Conservation (phyloP, 2,888 invertebrate genomes). For the Trichogramma dendrolimi region DNA sequence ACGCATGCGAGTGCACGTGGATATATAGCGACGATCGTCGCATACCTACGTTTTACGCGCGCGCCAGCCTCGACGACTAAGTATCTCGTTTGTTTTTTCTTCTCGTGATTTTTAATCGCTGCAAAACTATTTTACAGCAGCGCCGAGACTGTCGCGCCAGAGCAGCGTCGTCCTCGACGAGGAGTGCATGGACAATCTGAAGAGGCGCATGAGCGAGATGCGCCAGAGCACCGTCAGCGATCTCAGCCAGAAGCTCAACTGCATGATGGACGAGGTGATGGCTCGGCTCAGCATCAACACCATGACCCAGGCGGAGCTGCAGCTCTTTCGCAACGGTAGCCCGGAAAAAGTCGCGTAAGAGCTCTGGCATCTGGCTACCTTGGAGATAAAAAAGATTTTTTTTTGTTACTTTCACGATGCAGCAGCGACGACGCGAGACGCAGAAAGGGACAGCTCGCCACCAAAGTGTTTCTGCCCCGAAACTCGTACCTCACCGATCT, state of each 20-base stretch:
- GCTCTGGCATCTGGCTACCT: background rate
- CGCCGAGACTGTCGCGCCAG: background rate
- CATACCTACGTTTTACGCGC: too few relatives aligned
- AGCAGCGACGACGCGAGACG: conserved; percentile 30
- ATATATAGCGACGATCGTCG: too few relatives aligned
- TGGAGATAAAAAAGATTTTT: conserved; percentile 15
- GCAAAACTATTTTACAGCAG: too few relatives aligned
- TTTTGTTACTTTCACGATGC: background rate
- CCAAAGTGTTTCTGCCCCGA: conserved; percentile 66
- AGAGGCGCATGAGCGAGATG: conserved; percentile 24
- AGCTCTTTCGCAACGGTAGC: too few relatives aligned
- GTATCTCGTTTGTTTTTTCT: too few relatives aligned
- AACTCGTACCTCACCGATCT: conserved; percentile 79
- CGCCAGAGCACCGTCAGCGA: conserved; percentile 32
- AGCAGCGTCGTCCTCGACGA: background rate
- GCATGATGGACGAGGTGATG: conserved; percentile 36
- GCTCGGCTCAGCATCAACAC: conserved; percentile 7
- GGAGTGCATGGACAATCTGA: too few relatives aligned
- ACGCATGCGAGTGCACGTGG: too few relatives aligned
- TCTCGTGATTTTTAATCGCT: too few relatives aligned
- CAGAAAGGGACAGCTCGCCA: conserved; percentile 50
- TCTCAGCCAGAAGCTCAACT: conserved; percentile 32
- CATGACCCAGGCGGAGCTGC: too few relatives aligned
- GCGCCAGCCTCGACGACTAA: too few relatives aligned
- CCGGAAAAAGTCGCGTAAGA: too few relatives aligned